Evolutionary conservation across 2,113 vertebrate genomes (phyloP).

Genomic region (Microtus richardsoni): DNA sequence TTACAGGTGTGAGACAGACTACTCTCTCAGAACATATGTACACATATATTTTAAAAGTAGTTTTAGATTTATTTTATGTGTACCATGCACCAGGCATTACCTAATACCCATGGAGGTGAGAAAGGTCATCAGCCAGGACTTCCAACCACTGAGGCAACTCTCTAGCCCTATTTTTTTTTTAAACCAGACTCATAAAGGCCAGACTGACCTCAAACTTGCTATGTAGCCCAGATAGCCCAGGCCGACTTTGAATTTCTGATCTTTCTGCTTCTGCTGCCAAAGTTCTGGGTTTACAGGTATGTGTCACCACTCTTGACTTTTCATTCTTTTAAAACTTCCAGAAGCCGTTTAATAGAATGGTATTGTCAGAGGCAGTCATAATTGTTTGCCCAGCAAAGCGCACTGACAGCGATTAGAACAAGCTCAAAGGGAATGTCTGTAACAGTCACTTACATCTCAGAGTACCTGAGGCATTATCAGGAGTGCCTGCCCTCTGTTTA

Average conservation of each 20-base stretch:
- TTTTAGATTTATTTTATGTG: neutral
- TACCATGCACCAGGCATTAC: neutral
- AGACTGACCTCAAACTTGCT: neutral
- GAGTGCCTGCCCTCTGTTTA: neutral
- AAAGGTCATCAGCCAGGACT: neutral
- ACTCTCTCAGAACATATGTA: neutral
- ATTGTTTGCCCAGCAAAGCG: conserved; percentile 37
- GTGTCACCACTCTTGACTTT: neutral
- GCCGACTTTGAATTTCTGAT: neutral
- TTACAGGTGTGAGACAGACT: neutral
- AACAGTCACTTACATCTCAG: neutral
- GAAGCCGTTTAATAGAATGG: conserved; percentile 48
- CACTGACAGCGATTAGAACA: neutral
- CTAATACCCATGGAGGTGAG: neutral
- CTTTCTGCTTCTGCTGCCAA: neutral
- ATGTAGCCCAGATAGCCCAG: neutral
- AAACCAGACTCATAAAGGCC: neutral
- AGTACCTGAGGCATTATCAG: conserved; percentile 20
- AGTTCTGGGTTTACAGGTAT: neutral
- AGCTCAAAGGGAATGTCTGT: neutral
- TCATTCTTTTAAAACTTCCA: conserved; percentile 57
- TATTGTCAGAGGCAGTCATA: conserved; percentile 20
- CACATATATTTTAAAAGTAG: neutral
- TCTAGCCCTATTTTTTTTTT: neutral
- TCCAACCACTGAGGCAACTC: neutral